These are phyloP conservation scores for Ctenicera cuprea DNA, from an alignment of 2,888 invertebrate species.

Conservation along the genomic window DNA sequence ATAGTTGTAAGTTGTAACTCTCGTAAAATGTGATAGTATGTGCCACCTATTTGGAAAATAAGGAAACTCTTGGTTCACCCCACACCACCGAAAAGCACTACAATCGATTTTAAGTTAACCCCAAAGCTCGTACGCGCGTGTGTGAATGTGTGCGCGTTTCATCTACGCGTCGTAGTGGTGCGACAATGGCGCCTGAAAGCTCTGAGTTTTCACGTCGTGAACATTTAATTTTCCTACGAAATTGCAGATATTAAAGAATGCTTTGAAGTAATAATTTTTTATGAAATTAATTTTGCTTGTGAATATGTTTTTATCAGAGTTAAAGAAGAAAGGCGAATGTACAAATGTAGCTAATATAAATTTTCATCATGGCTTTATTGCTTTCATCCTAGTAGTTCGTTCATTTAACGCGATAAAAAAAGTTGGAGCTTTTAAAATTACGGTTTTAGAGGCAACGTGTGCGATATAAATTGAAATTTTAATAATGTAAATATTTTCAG, in stretches of 20 bases:
- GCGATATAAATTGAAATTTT: constrained; percentile 67
- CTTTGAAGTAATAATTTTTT: not conserved
- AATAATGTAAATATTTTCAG: constrained; percentile 68
- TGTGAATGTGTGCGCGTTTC: constrained; percentile 61
- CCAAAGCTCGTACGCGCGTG: constrained; percentile 60
- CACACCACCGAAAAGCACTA: constrained; percentile 56
- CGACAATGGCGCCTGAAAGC: constrained; percentile 60
- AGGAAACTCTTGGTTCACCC: constrained; percentile 57
- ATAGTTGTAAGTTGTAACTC: too few species aligned
- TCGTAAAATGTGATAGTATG: constrained; percentile 8
- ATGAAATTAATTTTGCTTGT: not conserved
- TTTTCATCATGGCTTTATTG: constrained; percentile 52
- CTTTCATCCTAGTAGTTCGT: constrained; percentile 49
- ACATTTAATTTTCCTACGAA: not conserved
- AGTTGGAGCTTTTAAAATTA: constrained; percentile 52
- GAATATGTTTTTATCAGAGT: too few species aligned
- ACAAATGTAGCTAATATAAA: constrained; percentile 39
- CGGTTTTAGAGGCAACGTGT: constrained; percentile 48
- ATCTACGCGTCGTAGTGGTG: constrained; percentile 59
- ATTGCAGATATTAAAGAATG: not conserved
- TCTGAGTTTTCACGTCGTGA: constrained; percentile 27
- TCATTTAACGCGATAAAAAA: constrained; percentile 48
- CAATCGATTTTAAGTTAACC: constrained; percentile 63
- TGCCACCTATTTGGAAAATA: constrained; percentile 63
- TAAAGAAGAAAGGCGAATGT: not conserved